Evolutionary conservation across 2,888 invertebrate genomes (phyloP), one percentile per base, ranked within the genome.

Genomic region (Byasa hedistus): DNA sequence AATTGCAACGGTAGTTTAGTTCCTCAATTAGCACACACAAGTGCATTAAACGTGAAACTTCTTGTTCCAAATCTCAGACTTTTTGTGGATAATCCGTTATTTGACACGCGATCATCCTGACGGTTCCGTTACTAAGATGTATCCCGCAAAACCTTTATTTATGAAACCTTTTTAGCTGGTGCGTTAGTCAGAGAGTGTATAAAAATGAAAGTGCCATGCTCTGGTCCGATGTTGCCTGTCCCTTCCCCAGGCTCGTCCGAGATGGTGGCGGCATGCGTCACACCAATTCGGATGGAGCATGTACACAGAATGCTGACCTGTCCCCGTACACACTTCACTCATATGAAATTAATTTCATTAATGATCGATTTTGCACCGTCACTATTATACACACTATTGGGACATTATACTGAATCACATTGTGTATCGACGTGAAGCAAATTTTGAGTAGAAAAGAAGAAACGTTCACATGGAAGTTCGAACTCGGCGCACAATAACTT

Each of bases 281-380:
- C 79, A 78, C 79, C 74, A 76, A 74, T 75, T 79, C 78, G 80
- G 81, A 83, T 84, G 80, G 76, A 81, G 81, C 82, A 83, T 69
- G 65, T 62, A 70, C 61, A 69, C 80, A 82, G 77, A 79, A 83
- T 81, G 81, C 82, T 82, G 82, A 83, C 79, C 81, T 83, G 85
- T 80, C 80, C 78, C 82, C 83, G 81, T 79, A 79, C 71, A 84
- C 76, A 85, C 81, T 80, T 78, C 78, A 82, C 80, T 77, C 75
- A 81, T 79, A 79, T 17, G 75, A 73, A 79, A 74, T 78, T 77
- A 58, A 78, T 76, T 73, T 85, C 84, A 86, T 80, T 80, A 85
- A 85, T 82, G 88, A 89, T 91, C 92, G 93, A 93, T 93, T 93
- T 93, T 93, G 93, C 93, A 93, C 93, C 93, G 92, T 91, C 86